These are phyloP conservation scores for Iselma pallidipennis DNA, from an alignment of 2,888 invertebrate species.

Conservation along the genomic window DNA sequence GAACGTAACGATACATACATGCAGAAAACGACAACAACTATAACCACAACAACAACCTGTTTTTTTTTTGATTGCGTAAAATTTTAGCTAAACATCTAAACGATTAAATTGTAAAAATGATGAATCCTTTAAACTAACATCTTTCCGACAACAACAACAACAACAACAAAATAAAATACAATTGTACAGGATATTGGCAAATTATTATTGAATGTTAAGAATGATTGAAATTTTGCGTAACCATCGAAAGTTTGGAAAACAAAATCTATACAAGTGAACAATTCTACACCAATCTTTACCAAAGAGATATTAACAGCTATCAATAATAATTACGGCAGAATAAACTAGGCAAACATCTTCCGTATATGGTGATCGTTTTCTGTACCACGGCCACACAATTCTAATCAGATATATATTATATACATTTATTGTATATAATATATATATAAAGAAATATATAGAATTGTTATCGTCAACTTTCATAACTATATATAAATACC, in stretches of 20 bases:
- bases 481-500: slow-evolving; percentile 19
- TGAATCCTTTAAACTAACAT: neutral
- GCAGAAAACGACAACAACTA: too few relatives aligned
- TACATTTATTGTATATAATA: slow-evolving; percentile 22
- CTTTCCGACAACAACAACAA: neutral
- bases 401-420: slow-evolving; percentile 26
- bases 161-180: neutral
- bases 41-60: slow-evolving; percentile 22
- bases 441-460: slow-evolving; percentile 30
- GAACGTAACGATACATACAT: slow-evolving; percentile 41
- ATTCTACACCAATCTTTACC: slow-evolving; percentile 1
- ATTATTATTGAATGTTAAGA: neutral
- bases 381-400: slow-evolving; percentile 50
- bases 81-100: too few relatives aligned
- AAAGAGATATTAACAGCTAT: slow-evolving; percentile 29
- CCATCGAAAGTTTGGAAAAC: neutral
- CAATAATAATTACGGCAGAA: slow-evolving; percentile 34
- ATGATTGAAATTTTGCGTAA: slow-evolving; percentile 3
- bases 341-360: slow-evolving; percentile 53
- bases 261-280: neutral
- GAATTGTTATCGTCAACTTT: slow-evolving; percentile 42
- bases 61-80: slow-evolving; percentile 41
- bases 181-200: neutral
- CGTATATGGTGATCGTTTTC: slow-evolving; percentile 50
- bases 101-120: too few relatives aligned